phyloP scores from a whole-genome alignment of 1,140 invertebrate species.

The Phthorimaea operculella region DNA sequence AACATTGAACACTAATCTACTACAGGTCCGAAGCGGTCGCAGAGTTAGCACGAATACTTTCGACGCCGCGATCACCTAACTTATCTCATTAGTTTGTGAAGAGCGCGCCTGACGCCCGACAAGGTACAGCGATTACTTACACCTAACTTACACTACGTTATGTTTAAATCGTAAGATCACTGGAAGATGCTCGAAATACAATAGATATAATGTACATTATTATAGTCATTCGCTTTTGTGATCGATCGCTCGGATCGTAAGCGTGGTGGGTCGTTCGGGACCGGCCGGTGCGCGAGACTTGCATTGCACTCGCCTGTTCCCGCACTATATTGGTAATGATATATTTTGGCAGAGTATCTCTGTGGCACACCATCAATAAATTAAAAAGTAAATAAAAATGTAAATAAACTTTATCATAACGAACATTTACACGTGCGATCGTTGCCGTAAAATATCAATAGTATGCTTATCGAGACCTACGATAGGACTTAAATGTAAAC shows the following conservation, averaged over 20 bases:
- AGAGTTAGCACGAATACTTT: slow-evolving; percentile 37
- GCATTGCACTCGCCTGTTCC: slow-evolving; percentile 22
- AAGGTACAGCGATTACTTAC: slow-evolving; percentile 62
- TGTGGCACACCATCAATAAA: slow-evolving; percentile 69
- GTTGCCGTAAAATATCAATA: slow-evolving; percentile 63
- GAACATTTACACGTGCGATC: slow-evolving; percentile 64
- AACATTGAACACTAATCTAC: slow-evolving; percentile 57
- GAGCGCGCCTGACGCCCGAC: slow-evolving; percentile 46
- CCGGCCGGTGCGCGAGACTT: slow-evolving; percentile 2
- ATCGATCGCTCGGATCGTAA: slow-evolving; percentile 25
- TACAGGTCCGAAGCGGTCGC: slow-evolving; percentile 48
- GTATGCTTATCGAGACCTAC: slow-evolving; percentile 55
- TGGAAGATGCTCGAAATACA: slow-evolving; percentile 63
- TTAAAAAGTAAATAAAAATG: slow-evolving; percentile 66
- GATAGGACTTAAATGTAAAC: slow-evolving; percentile 54
- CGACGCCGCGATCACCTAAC: slow-evolving; percentile 41
- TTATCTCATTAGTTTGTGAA: slow-evolving; percentile 62
- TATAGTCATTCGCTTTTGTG: slow-evolving; percentile 40
- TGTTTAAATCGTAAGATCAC: slow-evolving; percentile 56
- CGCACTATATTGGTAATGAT: slow-evolving; percentile 60
- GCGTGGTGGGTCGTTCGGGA: slow-evolving; percentile 30
- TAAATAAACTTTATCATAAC: slow-evolving; percentile 65
- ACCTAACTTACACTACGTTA: slow-evolving; percentile 60
- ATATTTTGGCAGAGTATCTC: slow-evolving; percentile 69
- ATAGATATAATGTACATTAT: slow-evolving; percentile 41